Conservation (phyloP, 1,140 invertebrate species). For the Trinorchestia longiramus region DNA sequence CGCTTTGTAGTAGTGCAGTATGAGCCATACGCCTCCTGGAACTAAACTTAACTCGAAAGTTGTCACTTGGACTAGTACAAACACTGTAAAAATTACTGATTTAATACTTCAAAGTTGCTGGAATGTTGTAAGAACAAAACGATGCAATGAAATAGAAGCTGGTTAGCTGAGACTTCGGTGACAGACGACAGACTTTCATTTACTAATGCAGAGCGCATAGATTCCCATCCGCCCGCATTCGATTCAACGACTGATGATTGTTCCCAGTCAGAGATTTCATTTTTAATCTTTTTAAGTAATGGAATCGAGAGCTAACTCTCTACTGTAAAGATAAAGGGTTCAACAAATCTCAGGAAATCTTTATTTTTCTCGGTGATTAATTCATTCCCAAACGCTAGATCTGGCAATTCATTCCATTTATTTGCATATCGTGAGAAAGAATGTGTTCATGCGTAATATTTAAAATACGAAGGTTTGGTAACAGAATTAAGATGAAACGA, state of each 20-base stretch:
- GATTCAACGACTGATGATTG: not conserved
- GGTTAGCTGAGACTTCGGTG: not conserved
- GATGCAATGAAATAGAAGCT: not conserved
- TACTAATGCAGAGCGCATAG: not conserved
- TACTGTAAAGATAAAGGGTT: not conserved
- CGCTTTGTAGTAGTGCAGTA: not conserved
- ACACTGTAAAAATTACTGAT: not conserved
- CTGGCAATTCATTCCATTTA: not conserved
- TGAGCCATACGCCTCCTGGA: not conserved
- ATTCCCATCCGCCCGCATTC: not conserved
- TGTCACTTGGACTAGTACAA: not conserved
- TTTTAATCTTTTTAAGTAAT: not conserved
- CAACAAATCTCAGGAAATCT: not conserved
- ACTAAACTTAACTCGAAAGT: not conserved
- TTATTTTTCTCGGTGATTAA: not conserved
- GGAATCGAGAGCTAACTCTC: not conserved
- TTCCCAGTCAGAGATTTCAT: not conserved
- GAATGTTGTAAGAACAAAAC: not conserved
- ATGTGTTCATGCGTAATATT: not conserved
- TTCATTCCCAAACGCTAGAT: not conserved
- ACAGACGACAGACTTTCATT: not conserved
- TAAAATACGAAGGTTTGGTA: not conserved
- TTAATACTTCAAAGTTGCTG: not conserved
- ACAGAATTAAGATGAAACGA: too few relatives aligned
- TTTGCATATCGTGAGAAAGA: not conserved